Percentiles rank a stretch among this genome's conserved stretches.
Conservation (phyloP, 2,797 vertebrate species). For the Halcyon smyrnensis region DNA sequence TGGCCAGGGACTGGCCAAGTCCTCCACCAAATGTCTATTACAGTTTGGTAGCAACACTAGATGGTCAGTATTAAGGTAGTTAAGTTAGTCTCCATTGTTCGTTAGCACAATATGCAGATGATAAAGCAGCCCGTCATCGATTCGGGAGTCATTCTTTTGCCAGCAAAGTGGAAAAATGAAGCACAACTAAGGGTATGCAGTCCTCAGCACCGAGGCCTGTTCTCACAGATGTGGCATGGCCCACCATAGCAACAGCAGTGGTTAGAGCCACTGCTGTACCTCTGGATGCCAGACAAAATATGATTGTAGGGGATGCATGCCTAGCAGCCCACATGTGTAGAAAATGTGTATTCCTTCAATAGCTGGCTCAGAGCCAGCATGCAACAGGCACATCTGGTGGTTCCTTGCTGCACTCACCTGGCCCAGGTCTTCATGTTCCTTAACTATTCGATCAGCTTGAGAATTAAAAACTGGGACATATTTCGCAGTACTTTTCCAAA, state of each 20-base stretch:
- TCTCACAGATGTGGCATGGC: not conserved
- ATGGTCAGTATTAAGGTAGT: not conserved
- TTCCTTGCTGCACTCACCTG: not conserved
- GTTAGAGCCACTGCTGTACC: not conserved
- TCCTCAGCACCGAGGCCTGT: not conserved
- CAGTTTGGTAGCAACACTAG: not conserved
- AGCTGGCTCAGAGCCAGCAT: not conserved
- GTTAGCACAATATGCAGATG: not conserved
- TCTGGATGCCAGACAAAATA: not conserved
- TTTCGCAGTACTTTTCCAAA: not conserved
- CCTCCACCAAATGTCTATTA: not conserved
- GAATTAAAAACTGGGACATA: not conserved
- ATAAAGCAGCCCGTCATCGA: not conserved
- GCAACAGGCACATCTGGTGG: accelerated
- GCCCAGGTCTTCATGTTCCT: not conserved
- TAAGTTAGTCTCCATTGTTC: not conserved
- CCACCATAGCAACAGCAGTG: not conserved
- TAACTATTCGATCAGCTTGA: not conserved
- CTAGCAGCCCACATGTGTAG: not conserved
- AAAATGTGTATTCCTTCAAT: not conserved
- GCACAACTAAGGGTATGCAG: too few species aligned
- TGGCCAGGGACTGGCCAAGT: not conserved
- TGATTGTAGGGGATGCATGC: not conserved
- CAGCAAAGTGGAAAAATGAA: not conserved
- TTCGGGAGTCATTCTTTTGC: not conserved